These are phyloP conservation scores for Ophion obscuratus DNA, from an alignment of 2,888 invertebrate genomes.

Conservation along the genomic window DNA sequence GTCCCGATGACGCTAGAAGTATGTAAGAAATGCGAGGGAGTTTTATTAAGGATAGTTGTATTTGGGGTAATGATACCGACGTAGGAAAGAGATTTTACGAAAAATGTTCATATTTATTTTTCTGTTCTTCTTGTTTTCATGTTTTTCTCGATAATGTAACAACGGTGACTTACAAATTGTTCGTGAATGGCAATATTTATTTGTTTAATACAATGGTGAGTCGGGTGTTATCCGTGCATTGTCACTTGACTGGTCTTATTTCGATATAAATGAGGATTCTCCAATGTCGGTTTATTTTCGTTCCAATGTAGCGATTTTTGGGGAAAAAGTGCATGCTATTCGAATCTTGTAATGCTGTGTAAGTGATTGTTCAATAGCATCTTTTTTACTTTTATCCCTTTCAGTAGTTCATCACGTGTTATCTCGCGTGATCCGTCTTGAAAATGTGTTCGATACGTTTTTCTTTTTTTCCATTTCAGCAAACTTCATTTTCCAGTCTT, in stretches of 20 bases:
- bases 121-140: slow-evolving; percentile 33
- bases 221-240: slow-evolving; percentile 44
- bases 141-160: slow-evolving; percentile 73
- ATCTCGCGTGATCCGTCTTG: too few relatives aligned
- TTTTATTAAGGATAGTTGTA: too few relatives aligned
- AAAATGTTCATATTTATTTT: slow-evolving; percentile 75
- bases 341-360: too few relatives aligned
- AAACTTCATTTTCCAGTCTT: too few relatives aligned
- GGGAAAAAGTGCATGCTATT: not conserved
- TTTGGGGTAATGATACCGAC: not conserved
- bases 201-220: slow-evolving; percentile 55
- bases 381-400: too few relatives aligned
- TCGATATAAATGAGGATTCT: slow-evolving; percentile 48
- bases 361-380: too few relatives aligned
- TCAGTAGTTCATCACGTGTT: too few relatives aligned
- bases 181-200: slow-evolving; percentile 57
- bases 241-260: slow-evolving; percentile 55
- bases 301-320: slow-evolving; percentile 2
- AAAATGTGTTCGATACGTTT: too few relatives aligned
- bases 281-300: not conserved
- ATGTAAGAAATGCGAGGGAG: too few relatives aligned
- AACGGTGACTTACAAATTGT: slow-evolving; percentile 77
- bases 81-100: slow-evolving; percentile 68
- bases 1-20: too few relatives aligned
- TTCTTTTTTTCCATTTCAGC: too few relatives aligned